These are phyloP conservation scores for Phainopepla nitens DNA, from an alignment of 2,113 vertebrate genomes.

Conservation along the genomic window DNA sequence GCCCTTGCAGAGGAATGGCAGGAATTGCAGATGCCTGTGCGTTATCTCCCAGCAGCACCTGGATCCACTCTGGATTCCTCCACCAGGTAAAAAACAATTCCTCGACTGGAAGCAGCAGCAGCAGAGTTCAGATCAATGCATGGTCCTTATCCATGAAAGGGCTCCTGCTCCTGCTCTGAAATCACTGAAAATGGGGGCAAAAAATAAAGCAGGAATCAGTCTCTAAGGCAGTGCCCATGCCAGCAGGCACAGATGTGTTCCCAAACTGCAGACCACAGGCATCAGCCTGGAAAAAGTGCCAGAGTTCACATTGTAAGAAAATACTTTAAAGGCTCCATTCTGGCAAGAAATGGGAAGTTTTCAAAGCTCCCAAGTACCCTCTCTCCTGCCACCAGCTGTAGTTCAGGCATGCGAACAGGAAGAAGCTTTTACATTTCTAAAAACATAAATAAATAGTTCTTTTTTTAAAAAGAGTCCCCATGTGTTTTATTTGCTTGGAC, in stretches of 20 bases:
- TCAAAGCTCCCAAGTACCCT: neutral
- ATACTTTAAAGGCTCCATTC: neutral
- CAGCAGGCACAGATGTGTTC: neutral
- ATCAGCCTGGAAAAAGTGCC: neutral
- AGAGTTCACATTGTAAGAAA: neutral
- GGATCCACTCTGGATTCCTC: neutral
- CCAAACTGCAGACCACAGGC: neutral
- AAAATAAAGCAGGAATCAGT: neutral
- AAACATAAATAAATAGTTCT: neutral
- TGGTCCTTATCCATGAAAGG: rapidly evolving
- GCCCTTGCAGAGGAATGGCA: neutral
- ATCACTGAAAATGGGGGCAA: neutral
- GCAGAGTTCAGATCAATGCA: neutral
- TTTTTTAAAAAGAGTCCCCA: neutral
- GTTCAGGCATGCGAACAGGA: neutral
- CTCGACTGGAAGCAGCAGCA: neutral
- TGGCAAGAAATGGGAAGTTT: neutral
- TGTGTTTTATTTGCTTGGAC: neutral
- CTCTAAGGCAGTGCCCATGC: neutral
- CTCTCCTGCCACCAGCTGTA: neutral
- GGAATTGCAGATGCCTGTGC: neutral
- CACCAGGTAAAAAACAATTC: neutral
- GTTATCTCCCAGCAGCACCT: neutral
- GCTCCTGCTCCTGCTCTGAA: neutral
- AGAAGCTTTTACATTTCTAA: neutral